Evolutionary conservation across 1,140 invertebrate genomes (phyloP), one percentile per base, ranked within the genome.

Genomic region (Drosophila santomea): DNA sequence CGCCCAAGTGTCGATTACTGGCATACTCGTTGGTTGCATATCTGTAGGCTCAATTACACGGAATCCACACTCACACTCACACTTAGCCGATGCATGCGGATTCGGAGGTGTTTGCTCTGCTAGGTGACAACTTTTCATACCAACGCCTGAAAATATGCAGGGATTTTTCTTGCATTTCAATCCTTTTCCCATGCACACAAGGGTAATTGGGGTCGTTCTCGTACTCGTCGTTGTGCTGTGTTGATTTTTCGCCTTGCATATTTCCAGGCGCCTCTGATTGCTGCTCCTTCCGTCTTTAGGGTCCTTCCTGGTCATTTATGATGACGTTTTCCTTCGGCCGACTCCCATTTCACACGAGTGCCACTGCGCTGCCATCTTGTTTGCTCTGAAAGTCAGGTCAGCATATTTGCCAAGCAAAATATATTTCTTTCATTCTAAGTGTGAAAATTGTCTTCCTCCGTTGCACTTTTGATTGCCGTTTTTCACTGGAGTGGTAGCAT

Each of bases 121-220:
- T 72, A 91, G 89, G 89, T 91, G 89, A 91, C 89, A 91, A 91
- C 89, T 90, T 90, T 85, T 83, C 79, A 76, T 82, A 73, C 78
- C 75, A 85, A 85, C 89, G 89, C 89, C 83, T 85, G 80, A 77
- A 81, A 88, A 85, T 91, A 81, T 88, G 83, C 73, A 75, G 54
- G 74, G 71, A 90, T 86, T 86, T 80, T 74, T 82, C 66, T 36
- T 36, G 54, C 64, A 78, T 78, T 75, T 78, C 50, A 44, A 35
- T 44, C 64, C 55, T 55, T 48, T 75, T 52, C 44, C 62, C 61
- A 78, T 85, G 75, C 56, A 54, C 64, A 62, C 79, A 76, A 80
- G 82, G 88, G 88, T 91, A 91, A 91, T 90, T 91, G 88, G 84
- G 88, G 82, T 90, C 82, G 88, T 71, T 75, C 60, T 75, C 82